A percentile compares a stretch with the other conserved stretches of the same genome.
phyloP scores from a whole-genome alignment of 2,888 invertebrate genomes.

The Gortyna flavago region DNA sequence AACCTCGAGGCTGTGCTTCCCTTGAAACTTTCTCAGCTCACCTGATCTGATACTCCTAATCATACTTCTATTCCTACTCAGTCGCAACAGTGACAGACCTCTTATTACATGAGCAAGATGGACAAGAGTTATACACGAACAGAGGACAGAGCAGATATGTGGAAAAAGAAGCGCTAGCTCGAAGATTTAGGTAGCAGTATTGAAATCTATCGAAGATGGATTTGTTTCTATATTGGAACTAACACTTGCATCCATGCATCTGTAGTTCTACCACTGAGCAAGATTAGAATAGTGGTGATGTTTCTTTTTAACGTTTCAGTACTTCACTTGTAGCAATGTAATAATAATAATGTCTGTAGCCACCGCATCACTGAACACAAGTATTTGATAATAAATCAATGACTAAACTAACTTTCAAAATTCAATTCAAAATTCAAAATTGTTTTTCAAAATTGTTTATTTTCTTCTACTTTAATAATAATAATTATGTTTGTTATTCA shows the following conservation, averaged over 20 bases:
- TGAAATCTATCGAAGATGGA: slow-evolving; percentile 4
- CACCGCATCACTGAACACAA: slow-evolving; percentile 12
- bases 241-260: slow-evolving; percentile 12
- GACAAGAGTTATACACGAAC: neutral
- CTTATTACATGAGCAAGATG: slow-evolving; percentile 3
- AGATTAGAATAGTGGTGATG: neutral
- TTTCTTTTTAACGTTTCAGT: neutral
- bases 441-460: too few relatives aligned
- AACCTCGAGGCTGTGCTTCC: neutral
- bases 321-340: slow-evolving; percentile 1
- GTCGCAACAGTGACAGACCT: slow-evolving; percentile 21
- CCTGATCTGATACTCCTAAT: neutral
- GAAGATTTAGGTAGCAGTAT: slow-evolving; percentile 42
- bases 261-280: slow-evolving; percentile 2
- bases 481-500: neutral
- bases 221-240: slow-evolving; percentile 9
- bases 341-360: neutral
- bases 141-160: slow-evolving; percentile 7
- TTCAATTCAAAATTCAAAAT: too few relatives aligned
- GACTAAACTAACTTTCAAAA: neutral
- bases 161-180: slow-evolving; percentile 27
- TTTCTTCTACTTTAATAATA: too few relatives aligned
- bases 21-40: neutral
- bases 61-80: slow-evolving; percentile 38
- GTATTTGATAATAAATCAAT: neutral